Conservation (phyloP, 2,888 invertebrate genomes). For the Globia sparganii region DNA sequence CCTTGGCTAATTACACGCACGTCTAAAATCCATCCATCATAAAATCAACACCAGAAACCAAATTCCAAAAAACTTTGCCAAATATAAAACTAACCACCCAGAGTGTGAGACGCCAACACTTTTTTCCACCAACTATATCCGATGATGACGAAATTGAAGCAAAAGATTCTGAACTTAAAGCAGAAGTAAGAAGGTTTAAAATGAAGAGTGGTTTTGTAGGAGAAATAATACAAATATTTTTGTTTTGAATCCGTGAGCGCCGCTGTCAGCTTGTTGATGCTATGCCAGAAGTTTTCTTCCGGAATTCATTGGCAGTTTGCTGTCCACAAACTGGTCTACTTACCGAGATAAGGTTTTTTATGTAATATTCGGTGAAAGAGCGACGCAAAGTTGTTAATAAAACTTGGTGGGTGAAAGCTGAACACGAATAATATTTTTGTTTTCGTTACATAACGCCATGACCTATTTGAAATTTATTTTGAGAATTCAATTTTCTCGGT, state of each 20-base stretch:
- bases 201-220: conserved; percentile 24
- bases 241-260: conserved; percentile 64
- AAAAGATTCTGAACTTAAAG: conserved; percentile 55
- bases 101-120: conserved; percentile 65
- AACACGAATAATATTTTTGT: conserved; percentile 28
- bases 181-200: conserved; percentile 38
- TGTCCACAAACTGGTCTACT: conserved; percentile 61
- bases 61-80: conserved; percentile 54
- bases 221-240: conserved; percentile 55
- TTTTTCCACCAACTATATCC: conserved; percentile 56
- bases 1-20: conserved; percentile 27
- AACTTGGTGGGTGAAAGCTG: conserved; percentile 31
- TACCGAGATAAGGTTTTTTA: conserved; percentile 57
- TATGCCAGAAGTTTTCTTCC: conserved; percentile 77
- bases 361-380: conserved; percentile 46
- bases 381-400: conserved; percentile 24
- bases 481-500: not conserved
- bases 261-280: conserved; percentile 75
- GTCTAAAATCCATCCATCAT: conserved; percentile 64
- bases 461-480: conserved; percentile 39
- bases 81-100: conserved; percentile 55
- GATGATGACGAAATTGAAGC: conserved; percentile 57
- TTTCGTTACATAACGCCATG: conserved; percentile 29
- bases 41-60: conserved; percentile 56
- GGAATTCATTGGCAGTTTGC: conserved; percentile 71